Percentiles rank a stretch among this genome's conserved stretches.
Evolutionary conservation across 2,888 invertebrate genomes (phyloP).

Genomic region (Disparrhopalites patrizii): DNA sequence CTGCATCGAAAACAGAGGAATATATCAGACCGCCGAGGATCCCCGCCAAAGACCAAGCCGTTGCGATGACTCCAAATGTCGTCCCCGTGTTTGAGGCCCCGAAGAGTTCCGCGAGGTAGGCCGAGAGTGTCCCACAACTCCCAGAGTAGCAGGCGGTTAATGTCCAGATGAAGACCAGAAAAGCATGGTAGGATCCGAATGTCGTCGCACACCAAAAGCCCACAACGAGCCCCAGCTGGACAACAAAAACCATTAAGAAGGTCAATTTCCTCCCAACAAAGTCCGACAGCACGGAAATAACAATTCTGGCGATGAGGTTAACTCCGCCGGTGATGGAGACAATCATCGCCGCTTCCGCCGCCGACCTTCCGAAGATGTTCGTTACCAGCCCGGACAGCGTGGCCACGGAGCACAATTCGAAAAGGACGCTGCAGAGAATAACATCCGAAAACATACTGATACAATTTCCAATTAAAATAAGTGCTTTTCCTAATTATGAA

Average conservation of each 20-base stretch:
- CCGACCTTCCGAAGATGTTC: conserved; percentile 34
- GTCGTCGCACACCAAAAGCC: conserved; percentile 36
- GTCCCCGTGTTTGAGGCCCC: conserved; percentile 41
- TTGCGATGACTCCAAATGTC: conserved; percentile 39
- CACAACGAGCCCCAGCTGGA: conserved; percentile 32
- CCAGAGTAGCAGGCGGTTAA: conserved; percentile 29
- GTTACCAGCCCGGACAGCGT: conserved; percentile 44
- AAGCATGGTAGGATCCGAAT: conserved; percentile 35
- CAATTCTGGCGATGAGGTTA: conserved; percentile 40
- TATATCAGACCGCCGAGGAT: conserved; percentile 41
- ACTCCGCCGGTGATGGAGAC: conserved; percentile 45
- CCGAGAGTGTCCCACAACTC: conserved; percentile 24
- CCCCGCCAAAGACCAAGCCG: conserved; percentile 42
- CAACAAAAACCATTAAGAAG: conserved; percentile 38
- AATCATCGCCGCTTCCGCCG: conserved; percentile 37
- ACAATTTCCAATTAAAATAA: too few species aligned
- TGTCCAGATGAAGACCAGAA: conserved; percentile 37
- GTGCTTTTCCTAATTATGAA: too few species aligned
- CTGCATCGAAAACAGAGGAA: conserved; percentile 33
- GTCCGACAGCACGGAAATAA: conserved; percentile 40
- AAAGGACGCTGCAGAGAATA: conserved; percentile 41
- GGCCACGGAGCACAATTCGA: conserved; percentile 43
- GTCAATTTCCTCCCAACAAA: conserved; percentile 42
- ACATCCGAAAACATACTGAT: too few species aligned
- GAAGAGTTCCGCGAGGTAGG: conserved; percentile 26